Evolutionary conservation across 1,140 invertebrate genomes (phyloP).

Genomic region (Drosophila jambulina): DNA sequence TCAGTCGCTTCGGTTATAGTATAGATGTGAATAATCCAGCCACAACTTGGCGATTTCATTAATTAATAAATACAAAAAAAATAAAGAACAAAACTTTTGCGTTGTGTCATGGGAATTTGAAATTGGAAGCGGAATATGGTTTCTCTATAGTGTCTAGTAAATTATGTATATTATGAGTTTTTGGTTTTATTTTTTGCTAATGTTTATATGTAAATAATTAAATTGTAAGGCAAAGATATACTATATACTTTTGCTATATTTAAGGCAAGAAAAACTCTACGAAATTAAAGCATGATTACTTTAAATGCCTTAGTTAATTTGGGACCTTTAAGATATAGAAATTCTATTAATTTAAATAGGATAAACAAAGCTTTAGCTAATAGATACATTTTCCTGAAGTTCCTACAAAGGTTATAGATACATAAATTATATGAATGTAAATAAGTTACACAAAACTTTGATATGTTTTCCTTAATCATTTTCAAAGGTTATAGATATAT

Average conservation of each 20-base stretch:
- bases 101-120: conserved; percentile 47
- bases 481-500: no score
- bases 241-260: no score
- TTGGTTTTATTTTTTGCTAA: no score
- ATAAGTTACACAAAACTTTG: no score
- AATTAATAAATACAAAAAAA: conserved; percentile 28
- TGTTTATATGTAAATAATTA: not conserved
- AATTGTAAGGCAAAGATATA: no score
- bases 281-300: no score
- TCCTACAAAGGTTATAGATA: no score
- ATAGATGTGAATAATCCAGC: conserved; percentile 20
- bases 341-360: not conserved
- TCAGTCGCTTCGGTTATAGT: conserved; percentile 18
- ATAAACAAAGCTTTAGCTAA: not conserved
- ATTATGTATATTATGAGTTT: not conserved
- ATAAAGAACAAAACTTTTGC: not conserved
- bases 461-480: no score
- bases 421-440: no score
- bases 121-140: not conserved
- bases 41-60: conserved; percentile 33
- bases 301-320: not conserved
- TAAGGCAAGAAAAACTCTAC: not conserved
- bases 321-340: not conserved
- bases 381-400: not conserved
- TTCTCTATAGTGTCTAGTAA: conserved; percentile 5